Percentiles rank a stretch among this genome's conserved stretches.
Conservation (phyloP, 2,888 invertebrate genomes). For the Oligia fasciuncula region DNA sequence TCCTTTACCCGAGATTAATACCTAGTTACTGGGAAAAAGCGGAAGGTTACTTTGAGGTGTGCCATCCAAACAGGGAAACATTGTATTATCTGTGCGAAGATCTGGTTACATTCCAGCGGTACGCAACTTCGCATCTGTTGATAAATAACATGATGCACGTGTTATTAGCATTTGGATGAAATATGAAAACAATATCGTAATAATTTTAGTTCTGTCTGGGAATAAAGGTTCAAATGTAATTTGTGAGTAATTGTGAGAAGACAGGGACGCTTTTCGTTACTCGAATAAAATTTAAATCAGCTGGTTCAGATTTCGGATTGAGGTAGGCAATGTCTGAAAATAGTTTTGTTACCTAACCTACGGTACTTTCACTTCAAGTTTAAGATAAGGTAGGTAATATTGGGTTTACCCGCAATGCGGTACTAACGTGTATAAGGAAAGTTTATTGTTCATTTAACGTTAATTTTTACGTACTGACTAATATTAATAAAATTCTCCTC, state of each 20-base stretch:
- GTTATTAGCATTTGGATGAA: conserved; percentile 43
- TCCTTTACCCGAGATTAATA: conserved; percentile 54
- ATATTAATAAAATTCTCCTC: background rate
- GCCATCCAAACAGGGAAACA: conserved; percentile 41
- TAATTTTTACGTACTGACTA: conserved; percentile 3
- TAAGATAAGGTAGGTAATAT: conserved; percentile 56
- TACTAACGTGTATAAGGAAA: conserved; percentile 61
- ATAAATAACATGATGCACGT: conserved; percentile 56
- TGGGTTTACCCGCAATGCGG: conserved; percentile 71
- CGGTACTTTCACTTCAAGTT: conserved; percentile 31
- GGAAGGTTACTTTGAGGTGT: conserved; percentile 36
- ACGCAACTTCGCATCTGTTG: conserved; percentile 42
- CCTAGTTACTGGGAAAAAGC: conserved; percentile 44
- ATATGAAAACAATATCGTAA: conserved; percentile 50
- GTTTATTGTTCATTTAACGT: conserved; percentile 34
- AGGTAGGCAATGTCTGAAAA: conserved; percentile 28
- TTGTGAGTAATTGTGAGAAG: background rate
- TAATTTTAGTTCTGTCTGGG: background rate
- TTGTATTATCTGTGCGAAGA: conserved; percentile 38
- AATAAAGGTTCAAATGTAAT: conserved; percentile 20
- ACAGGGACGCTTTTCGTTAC: conserved; percentile 20
- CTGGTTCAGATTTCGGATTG: conserved; percentile 19
- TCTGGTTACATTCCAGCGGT: conserved; percentile 57
- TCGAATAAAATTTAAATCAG: conserved; percentile 32
- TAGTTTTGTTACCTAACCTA: conserved; percentile 40